These are phyloP conservation scores for Hypomecis atomaria DNA, from an alignment of 2,888 invertebrate species.

Conservation along the genomic window DNA sequence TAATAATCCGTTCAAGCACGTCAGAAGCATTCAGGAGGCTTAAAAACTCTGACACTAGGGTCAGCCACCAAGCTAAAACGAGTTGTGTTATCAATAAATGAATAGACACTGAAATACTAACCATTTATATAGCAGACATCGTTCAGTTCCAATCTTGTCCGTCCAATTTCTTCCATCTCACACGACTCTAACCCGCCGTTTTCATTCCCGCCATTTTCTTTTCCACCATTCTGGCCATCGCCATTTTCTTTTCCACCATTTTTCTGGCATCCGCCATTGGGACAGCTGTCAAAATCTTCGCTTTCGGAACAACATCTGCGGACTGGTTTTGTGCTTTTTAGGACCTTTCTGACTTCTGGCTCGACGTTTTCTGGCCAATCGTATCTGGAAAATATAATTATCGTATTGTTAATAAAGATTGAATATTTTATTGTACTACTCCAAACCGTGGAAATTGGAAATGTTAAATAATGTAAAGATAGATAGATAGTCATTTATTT, in stretches of 20 bases:
- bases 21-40: too few relatives aligned
- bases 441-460: too few relatives aligned
- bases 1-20: too few relatives aligned
- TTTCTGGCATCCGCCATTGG: slow-evolving; percentile 28
- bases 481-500: too few relatives aligned
- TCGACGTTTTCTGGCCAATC: slow-evolving; percentile 88
- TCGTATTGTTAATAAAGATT: neutral
- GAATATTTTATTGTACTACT: too few relatives aligned
- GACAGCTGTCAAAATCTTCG: slow-evolving; percentile 46
- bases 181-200: slow-evolving; percentile 53
- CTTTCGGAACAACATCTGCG: slow-evolving; percentile 57
- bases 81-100: too few relatives aligned
- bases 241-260: slow-evolving; percentile 50
- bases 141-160: slow-evolving; percentile 87
- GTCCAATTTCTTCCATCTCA: slow-evolving; percentile 87
- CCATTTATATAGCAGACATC: slow-evolving; percentile 98
- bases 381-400: slow-evolving; percentile 80
- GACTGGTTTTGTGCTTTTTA: slow-evolving; percentile 54
- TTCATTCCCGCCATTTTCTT: slow-evolving; percentile 40
- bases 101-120: slow-evolving; percentile 64
- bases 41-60: too few relatives aligned
- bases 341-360: slow-evolving; percentile 71
- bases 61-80: too few relatives aligned
- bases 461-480: too few relatives aligned
- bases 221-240: slow-evolving; percentile 23